A percentile compares a stretch with the other conserved stretches of the same genome.
phyloP scores from a whole-genome alignment of 2,888 invertebrate genomes.

The Acanthosepion lycidas region DNA sequence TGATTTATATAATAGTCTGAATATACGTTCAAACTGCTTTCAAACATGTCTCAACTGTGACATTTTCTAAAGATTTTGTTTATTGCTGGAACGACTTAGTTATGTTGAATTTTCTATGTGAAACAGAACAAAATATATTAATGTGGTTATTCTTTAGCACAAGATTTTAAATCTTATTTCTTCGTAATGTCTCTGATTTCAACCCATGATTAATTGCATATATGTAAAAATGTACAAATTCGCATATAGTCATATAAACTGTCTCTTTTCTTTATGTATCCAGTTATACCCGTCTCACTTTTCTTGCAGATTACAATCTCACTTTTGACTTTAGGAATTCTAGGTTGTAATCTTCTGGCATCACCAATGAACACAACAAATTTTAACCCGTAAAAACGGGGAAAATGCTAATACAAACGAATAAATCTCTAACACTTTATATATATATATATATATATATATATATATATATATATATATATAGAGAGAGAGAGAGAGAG shows the following conservation, averaged over 20 bases:
- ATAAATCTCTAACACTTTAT: no score
- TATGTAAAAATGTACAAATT: background rate
- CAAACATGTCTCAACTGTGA: no score
- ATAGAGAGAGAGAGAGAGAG: no score
- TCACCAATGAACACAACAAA: background rate
- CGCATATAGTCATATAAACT: background rate
- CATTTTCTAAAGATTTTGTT: background rate
- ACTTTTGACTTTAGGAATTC: constrained; percentile 33
- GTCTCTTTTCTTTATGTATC: background rate
- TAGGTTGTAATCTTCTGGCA: background rate
- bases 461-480: background rate
- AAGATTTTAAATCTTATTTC: background rate
- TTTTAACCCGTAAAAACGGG: background rate
- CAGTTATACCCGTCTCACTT: background rate
- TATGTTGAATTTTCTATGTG: background rate
- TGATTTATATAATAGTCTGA: no score
- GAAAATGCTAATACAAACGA: background rate
- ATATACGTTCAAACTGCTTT: no score
- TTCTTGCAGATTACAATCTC: constrained; percentile 5
- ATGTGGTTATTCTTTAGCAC: background rate
- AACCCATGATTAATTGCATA: background rate
- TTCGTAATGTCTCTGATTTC: background rate
- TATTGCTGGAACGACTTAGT: background rate
- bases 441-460: background rate
- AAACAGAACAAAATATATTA: background rate